Conservation (phyloP, 53 echinoderm and acorn worm species). For the Patiria pectinifera region DNA sequence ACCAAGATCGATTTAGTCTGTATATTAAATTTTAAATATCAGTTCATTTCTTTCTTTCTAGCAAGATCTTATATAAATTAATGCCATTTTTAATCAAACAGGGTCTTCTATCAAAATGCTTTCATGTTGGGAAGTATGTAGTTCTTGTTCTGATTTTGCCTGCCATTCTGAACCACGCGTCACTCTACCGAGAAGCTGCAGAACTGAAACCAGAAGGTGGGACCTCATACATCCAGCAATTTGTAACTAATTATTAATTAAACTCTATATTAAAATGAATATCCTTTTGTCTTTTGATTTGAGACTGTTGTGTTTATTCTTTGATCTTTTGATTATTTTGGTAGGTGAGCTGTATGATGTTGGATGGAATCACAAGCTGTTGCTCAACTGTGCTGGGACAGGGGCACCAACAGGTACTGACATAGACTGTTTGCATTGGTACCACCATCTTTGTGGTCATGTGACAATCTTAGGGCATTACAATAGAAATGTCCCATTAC, state of each 20-base stretch:
- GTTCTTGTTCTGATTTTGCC: slow-evolving; percentile 81
- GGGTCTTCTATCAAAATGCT: slow-evolving; percentile 54
- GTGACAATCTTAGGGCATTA: too few relatives aligned
- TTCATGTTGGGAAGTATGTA: slow-evolving; percentile 79
- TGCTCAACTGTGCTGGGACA: slow-evolving; percentile 80
- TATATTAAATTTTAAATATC: neutral
- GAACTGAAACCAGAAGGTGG: slow-evolving; percentile 82
- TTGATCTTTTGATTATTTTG: neutral
- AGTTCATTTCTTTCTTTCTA: too few relatives aligned
- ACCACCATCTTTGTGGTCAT: too few relatives aligned
- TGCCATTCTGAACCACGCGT: slow-evolving; percentile 91
- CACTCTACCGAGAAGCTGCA: slow-evolving; percentile 85
- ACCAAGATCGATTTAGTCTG: neutral
- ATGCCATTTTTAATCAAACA: neutral
- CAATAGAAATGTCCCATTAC: too few relatives aligned
- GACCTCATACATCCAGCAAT: neutral
- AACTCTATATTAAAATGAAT: neutral
- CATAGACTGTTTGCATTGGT: too few relatives aligned
- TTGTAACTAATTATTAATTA: too few relatives aligned
- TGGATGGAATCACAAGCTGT: slow-evolving; percentile 89
- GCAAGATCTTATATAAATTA: neutral
- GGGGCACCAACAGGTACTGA: slow-evolving; percentile 90
- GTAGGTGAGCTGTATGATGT: slow-evolving; percentile 82
- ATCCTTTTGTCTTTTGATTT: neutral
- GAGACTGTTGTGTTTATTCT: neutral